phyloP scores from a whole-genome alignment of 1,140 invertebrate genomes.

The Zaprionus africanus region DNA sequence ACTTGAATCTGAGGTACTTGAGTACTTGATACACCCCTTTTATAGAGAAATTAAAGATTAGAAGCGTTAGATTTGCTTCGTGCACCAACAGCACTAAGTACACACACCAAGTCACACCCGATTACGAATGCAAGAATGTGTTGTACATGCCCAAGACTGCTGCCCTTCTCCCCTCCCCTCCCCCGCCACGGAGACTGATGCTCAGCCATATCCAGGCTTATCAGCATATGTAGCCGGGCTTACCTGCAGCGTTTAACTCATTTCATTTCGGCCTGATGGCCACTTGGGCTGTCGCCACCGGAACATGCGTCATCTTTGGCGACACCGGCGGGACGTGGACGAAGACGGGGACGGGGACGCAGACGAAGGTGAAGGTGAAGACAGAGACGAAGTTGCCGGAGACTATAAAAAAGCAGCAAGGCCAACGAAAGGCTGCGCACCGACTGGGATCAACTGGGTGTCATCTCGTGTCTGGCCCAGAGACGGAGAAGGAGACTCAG shows the following conservation, averaged over 20 bases:
- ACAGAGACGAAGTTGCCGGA: slow-evolving; percentile 1
- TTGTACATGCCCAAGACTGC: neutral
- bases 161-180: neutral
- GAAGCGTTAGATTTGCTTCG: neutral
- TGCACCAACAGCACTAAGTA: neutral
- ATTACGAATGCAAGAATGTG: neutral
- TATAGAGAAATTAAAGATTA: neutral
- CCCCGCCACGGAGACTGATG: neutral
- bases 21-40: neutral
- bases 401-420: slow-evolving; percentile 67
- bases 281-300: slow-evolving; percentile 35
- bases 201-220: slow-evolving; percentile 38
- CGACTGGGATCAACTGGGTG: slow-evolving; percentile 60
- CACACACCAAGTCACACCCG: neutral
- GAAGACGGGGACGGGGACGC: slow-evolving; percentile 12
- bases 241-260: slow-evolving; percentile 75
- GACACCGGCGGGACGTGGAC: slow-evolving; percentile 59
- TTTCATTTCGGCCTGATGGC: slow-evolving; percentile 57
- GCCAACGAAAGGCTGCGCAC: slow-evolving; percentile 29
- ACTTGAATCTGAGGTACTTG: neutral
- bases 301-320: slow-evolving; percentile 78
- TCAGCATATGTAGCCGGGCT: slow-evolving; percentile 50
- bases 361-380: slow-evolving; percentile 8
- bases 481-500: neutral
- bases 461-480: slow-evolving; percentile 47